Evolutionary conservation across 2,888 invertebrate genomes (phyloP), one percentile per base, ranked within the genome.

Genomic region (Erebia palarica): DNA sequence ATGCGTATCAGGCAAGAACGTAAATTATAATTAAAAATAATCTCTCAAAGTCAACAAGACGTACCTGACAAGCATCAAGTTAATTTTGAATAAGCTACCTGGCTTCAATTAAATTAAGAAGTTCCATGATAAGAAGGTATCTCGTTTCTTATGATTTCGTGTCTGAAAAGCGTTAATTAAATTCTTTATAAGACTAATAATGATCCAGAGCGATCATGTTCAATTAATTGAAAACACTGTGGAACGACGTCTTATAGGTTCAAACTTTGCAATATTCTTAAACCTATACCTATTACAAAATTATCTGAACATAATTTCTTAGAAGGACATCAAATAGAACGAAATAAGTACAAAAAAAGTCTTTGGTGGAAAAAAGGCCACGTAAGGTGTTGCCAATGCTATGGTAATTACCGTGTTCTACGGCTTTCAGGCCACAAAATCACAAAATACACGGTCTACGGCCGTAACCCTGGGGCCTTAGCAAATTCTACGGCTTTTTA

Each of bases 21-120:
- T 47, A 47, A 47, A 47, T 47, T 47, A 18, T 16, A 55, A 55
- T 55, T 16, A 18, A 16, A 16, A 55, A 18, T 18, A 21, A 57
- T n/a, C 4, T 57, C 47, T 49, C 51, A 65, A 68, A 70, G 58
- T 68, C 44, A 60, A 66, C 27, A 61, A 63, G 55, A 55, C 51
- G 27, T 27, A 47, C 79, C 82, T 82, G 85, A 88, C 89, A 89
- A 89, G 89, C 85, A 78, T 79, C 78, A 85, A 87, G 90, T 91
- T 91, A 90, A 92, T 90, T 92, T 91, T 88, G 84, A 84, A 81
- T 82, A 86, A 84, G 81, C 88, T 87, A 90, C 90, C 90, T 91
- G 90, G 86, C 90, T 84, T 81, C 84, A 88, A 91, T 90, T 90
- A 91, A 91, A 92, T 92, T 90, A 90, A 63, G 69, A 74, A 74